Percentiles rank a stretch among this genome's conserved stretches.
Evolutionary conservation across 2,888 invertebrate genomes (phyloP).

Genomic region (Thereva nobilitata): DNA sequence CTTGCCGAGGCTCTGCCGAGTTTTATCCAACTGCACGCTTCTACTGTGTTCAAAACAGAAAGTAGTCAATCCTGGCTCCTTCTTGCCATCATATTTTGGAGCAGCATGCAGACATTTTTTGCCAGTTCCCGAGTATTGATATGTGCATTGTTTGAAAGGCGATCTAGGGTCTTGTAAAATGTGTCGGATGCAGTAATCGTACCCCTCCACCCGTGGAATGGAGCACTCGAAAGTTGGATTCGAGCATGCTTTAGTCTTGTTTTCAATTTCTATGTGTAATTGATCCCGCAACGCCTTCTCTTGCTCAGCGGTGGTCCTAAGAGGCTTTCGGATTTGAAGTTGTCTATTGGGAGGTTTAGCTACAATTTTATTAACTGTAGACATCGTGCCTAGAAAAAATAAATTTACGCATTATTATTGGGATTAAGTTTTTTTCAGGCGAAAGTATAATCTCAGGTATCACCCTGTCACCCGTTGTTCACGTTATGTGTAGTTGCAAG

Average conservation of each 20-base stretch:
- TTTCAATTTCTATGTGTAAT: constrained; percentile 66
- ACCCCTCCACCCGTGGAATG: constrained; percentile 70
- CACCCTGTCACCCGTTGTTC: too few species aligned
- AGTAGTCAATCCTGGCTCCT: constrained; percentile 62
- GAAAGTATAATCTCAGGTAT: too few species aligned
- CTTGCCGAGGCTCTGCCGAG: constrained; percentile 63
- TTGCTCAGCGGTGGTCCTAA: constrained; percentile 43
- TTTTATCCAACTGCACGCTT: constrained; percentile 66
- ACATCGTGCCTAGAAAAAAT: neutral
- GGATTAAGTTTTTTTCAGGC: too few species aligned
- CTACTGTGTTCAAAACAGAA: constrained; percentile 73
- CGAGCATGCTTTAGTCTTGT: constrained; percentile 65
- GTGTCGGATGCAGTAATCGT: constrained; percentile 79
- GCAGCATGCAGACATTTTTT: constrained; percentile 80
- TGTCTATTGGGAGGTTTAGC: constrained; percentile 40
- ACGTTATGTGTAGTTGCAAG: too few species aligned
- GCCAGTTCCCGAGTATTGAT: constrained; percentile 68
- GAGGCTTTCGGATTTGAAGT: constrained; percentile 38
- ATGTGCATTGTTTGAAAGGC: constrained; percentile 81
- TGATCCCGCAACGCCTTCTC: constrained; percentile 59
- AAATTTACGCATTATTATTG: too few species aligned
- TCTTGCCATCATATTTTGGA: constrained; percentile 71
- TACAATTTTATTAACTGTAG: constrained; percentile 36
- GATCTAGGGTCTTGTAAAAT: constrained; percentile 82
- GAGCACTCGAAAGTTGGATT: constrained; percentile 71